Evolutionary conservation across 2,888 invertebrate genomes (phyloP).

Genomic region (Oscheius sp.): DNA sequence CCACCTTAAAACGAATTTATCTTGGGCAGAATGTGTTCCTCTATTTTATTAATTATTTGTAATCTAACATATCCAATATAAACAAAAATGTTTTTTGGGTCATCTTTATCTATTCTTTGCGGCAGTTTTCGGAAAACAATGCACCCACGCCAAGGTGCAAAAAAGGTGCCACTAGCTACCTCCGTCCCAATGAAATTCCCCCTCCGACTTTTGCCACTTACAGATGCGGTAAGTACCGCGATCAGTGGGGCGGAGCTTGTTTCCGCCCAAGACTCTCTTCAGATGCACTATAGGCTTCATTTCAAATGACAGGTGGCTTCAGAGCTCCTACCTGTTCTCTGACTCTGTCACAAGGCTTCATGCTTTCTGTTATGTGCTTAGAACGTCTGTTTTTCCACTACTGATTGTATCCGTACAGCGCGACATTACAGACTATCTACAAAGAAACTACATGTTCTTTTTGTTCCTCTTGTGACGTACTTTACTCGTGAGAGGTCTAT

Average conservation of each 20-base stretch:
- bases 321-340: no score
- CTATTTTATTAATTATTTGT: background rate
- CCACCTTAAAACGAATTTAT: background rate
- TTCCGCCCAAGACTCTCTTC: constrained; percentile 14
- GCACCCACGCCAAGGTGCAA: background rate
- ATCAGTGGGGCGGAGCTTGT: constrained; percentile 27
- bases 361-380: no score
- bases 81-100: background rate
- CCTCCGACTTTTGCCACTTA: constrained; percentile 8
- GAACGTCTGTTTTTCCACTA: no score
- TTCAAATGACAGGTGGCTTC: no score
- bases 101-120: background rate
- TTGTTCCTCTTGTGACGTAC: constrained; percentile 4
- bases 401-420: no score
- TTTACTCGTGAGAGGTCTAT: background rate
- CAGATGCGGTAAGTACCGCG: constrained; percentile 21
- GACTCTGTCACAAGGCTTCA: no score
- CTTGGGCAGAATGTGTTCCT: background rate
- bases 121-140: background rate
- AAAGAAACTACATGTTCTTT: background rate
- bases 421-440: no score
- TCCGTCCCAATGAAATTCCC: background rate
- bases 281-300: constrained; percentile 22
- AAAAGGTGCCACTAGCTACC: no score
- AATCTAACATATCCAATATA: background rate